Percentiles rank a stretch among this genome's conserved stretches.
Conservation (phyloP, 2,888 invertebrate genomes). For the Protodeltote pygarga region DNA sequence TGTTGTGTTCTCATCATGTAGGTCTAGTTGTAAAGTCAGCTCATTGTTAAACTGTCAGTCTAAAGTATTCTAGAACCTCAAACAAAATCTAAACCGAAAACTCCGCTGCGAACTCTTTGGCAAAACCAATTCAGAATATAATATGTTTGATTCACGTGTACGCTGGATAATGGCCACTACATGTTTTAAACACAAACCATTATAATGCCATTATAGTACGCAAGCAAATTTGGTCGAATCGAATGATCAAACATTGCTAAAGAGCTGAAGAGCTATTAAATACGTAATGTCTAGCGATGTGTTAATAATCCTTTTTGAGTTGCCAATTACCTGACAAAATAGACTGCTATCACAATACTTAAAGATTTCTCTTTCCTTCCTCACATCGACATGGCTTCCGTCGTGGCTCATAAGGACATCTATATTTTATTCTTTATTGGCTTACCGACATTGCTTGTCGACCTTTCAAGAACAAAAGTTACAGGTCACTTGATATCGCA, state of each 20-base stretch:
- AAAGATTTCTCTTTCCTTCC: slow-evolving; percentile 26
- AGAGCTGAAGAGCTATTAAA: too few species aligned
- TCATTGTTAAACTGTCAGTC: background rate
- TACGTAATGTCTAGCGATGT: too few species aligned
- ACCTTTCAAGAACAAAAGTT: slow-evolving; percentile 26
- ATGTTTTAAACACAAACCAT: too few species aligned
- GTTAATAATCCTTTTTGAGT: too few species aligned
- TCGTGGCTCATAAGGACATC: slow-evolving; percentile 30
- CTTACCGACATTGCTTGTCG: slow-evolving; percentile 18
- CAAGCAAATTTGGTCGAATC: too few species aligned
- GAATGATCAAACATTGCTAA: too few species aligned
- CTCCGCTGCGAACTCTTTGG: background rate
- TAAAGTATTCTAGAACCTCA: background rate
- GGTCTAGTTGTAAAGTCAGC: slow-evolving; percentile 3
- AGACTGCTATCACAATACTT: slow-evolving; percentile 17
- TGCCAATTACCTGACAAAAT: too few species aligned
- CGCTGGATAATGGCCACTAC: background rate
- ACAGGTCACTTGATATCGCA: slow-evolving; percentile 11
- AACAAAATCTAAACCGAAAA: background rate
- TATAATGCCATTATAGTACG: too few species aligned
- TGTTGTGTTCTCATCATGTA: slow-evolving; percentile 21
- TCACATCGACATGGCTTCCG: slow-evolving; percentile 36
- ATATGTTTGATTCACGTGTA: background rate
- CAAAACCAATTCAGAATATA: background rate
- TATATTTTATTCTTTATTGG: slow-evolving; percentile 42